Percentiles rank a stretch among this genome's conserved stretches.
Evolutionary conservation across 2,888 invertebrate species (phyloP).

Genomic region (Brachynemurus nebulosus): DNA sequence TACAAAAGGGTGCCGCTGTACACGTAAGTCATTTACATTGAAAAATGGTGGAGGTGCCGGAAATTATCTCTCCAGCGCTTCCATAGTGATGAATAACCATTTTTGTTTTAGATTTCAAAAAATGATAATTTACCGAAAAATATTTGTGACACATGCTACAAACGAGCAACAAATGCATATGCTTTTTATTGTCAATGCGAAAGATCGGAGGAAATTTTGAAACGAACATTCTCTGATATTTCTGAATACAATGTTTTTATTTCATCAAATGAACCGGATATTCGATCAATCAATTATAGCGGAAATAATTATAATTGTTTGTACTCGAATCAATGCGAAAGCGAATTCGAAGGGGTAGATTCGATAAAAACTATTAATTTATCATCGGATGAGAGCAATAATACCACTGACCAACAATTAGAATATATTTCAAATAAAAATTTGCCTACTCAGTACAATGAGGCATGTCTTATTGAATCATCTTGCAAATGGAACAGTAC

Average conservation of each 20-base stretch:
- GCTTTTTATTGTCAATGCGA: constrained; percentile 13
- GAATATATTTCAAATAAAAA: background rate
- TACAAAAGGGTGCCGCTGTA: constrained; percentile 3
- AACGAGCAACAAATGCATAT: constrained; percentile 10
- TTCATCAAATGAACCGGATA: constrained; percentile 1
- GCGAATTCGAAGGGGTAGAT: background rate
- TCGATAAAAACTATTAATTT: background rate
- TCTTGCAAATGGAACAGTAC: background rate
- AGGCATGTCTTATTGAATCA: background rate
- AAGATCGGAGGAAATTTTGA: constrained; percentile 10
- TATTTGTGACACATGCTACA: constrained; percentile 11
- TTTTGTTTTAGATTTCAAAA: constrained; percentile 8
- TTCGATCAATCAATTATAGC: background rate
- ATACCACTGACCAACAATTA: background rate
- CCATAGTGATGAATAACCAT: constrained; percentile 12
- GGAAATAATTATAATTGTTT: constrained; percentile 1
- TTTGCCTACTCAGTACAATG: background rate
- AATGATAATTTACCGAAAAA: constrained; percentile 12
- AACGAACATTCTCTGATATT: constrained; percentile 1
- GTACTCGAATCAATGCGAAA: background rate
- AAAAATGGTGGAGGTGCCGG: no score
- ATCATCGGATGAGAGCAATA: background rate
- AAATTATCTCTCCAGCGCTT: constrained; percentile 2
- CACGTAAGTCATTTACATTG: no score
- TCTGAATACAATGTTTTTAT: background rate